Percentiles rank a stretch among this genome's conserved stretches.
Evolutionary conservation across 2,113 vertebrate genomes (phyloP).

Genomic region (Oncorhynchus gorbuscha): DNA sequence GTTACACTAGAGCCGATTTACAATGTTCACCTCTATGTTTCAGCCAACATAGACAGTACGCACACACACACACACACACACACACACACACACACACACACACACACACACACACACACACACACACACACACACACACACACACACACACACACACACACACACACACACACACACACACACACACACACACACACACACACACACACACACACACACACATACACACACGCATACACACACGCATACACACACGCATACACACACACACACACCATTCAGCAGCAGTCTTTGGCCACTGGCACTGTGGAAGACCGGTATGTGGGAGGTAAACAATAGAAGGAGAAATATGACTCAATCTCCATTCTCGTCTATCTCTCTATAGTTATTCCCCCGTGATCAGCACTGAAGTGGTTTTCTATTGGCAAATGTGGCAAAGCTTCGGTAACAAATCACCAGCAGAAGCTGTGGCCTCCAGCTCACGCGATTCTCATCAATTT

Average conservation of each 20-base stretch:
- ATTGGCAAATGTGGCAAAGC: conserved; percentile 65
- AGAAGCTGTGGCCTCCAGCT: conserved; percentile 44
- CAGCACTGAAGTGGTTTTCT: conserved; percentile 65
- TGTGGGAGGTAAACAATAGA: conserved; percentile 28
- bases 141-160: background rate
- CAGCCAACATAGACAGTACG: background rate
- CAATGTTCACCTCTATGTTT: background rate
- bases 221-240: conserved; percentile 12
- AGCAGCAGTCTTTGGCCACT: conserved; percentile 13
- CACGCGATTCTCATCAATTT: conserved; percentile 56
- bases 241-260: background rate
- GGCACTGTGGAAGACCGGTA: conserved; percentile 16
- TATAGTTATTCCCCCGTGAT: conserved; percentile 48
- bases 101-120: too few species aligned
- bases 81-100: too few species aligned
- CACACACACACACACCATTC: background rate
- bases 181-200: background rate
- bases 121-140: background rate
- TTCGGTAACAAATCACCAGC: conserved; percentile 69
- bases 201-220: background rate
- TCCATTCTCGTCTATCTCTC: conserved; percentile 68
- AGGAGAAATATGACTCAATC: conserved; percentile 51
- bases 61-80: background rate
- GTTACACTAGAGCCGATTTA: too few species aligned
- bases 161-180: background rate